phyloP scores from a whole-genome alignment of 2,888 invertebrate species.

The Acrocyrtus sp. region DNA sequence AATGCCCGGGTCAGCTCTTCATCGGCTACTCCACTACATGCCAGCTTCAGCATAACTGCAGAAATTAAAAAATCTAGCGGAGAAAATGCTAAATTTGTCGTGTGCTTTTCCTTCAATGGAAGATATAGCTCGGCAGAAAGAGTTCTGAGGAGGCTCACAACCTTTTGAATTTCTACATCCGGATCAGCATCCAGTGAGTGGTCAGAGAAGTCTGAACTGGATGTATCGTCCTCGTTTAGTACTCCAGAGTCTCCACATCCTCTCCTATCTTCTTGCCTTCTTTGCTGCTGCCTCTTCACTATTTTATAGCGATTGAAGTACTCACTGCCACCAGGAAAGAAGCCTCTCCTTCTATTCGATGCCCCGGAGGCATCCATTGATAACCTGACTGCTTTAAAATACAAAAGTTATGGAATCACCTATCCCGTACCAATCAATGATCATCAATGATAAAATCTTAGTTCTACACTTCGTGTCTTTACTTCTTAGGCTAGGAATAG shows the following conservation, averaged over 20 bases:
- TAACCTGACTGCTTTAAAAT: not conserved
- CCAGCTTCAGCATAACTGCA: constrained; percentile 7
- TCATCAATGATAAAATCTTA: not conserved
- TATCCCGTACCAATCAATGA: not conserved
- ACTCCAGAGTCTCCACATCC: too few species aligned
- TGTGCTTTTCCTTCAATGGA: constrained; percentile 30
- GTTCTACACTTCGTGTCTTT: too few species aligned
- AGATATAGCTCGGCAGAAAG: constrained; percentile 22
- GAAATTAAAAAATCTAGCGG: constrained; percentile 33
- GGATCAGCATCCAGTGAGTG: constrained; percentile 45
- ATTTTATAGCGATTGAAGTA: constrained; percentile 28
- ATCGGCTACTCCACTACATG: not conserved
- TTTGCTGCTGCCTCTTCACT: constrained; percentile 4
- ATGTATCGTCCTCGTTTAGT: constrained; percentile 5
- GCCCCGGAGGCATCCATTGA: not conserved
- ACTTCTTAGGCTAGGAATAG: too few species aligned
- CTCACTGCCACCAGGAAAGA: constrained; percentile 32
- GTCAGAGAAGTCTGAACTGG: constrained; percentile 22
- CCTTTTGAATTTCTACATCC: constrained; percentile 32
- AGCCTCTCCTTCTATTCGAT: constrained; percentile 6
- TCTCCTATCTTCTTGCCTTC: not conserved
- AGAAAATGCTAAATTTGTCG: constrained; percentile 34
- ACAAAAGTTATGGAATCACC: too few species aligned
- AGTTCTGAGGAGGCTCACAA: constrained; percentile 6
- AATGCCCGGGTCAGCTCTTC: constrained; percentile 18